phyloP scores from a whole-genome alignment of 2,888 invertebrate species.

The Marronus borbonicus region DNA sequence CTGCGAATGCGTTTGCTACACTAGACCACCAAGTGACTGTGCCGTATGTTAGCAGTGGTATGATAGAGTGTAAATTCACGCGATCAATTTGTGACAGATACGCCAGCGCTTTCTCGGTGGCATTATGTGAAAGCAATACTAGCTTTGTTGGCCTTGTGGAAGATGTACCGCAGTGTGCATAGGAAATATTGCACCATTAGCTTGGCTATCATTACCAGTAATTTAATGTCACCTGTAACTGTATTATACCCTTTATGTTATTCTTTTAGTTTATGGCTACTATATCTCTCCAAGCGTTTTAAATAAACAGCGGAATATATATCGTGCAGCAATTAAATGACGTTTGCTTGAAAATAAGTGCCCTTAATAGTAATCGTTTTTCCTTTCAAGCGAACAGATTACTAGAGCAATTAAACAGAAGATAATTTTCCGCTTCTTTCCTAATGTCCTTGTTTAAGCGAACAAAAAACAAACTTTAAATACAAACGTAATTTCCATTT shows the following conservation, averaged over 20 bases:
- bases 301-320: neutral
- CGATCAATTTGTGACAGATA: too few species aligned
- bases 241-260: neutral
- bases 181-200: too few species aligned
- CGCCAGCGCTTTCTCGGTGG: too few species aligned
- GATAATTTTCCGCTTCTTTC: conserved; percentile 28
- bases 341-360: conserved; percentile 2
- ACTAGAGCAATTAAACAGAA: conserved; percentile 29
- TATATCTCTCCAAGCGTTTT: neutral
- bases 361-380: conserved; percentile 2
- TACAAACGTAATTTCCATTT: conserved; percentile 34
- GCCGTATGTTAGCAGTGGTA: too few species aligned
- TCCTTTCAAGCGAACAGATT: conserved; percentile 23
- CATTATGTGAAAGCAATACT: too few species aligned
- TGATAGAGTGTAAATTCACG: too few species aligned
- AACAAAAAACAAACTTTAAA: conserved; percentile 31
- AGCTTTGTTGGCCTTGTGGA: too few species aligned
- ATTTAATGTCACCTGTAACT: neutral
- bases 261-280: neutral
- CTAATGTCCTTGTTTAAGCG: conserved; percentile 33
- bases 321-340: neutral
- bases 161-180: too few species aligned
- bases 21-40: too few species aligned
- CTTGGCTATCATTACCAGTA: too few species aligned
- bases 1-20: too few species aligned